Base-by-base conservation (phyloP, 2,888 invertebrate species). In the Sarcophaga rosellei region DNA sequence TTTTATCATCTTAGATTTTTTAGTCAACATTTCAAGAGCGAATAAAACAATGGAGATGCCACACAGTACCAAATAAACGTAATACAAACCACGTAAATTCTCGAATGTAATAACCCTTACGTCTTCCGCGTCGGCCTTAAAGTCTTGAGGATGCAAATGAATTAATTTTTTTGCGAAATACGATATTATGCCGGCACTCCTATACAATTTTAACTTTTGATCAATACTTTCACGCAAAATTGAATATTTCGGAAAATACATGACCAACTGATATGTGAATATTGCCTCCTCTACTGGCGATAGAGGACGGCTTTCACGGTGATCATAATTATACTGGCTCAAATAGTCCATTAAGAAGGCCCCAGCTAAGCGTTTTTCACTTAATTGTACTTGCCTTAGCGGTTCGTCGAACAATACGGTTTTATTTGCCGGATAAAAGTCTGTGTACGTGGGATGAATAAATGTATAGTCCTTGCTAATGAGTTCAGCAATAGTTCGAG, bases 171-270 rank as follows among this genome's bases (percentile, higher is more conserved):
- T 69, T 1, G 81, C 74, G 47, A 89, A 68, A 23, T 82, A 35
- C 17, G 79, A 59, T 2, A 73, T 84, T 25, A 92, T 90, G 0
- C 92, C 92, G 0, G 90, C 84, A 15, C 87, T 80, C 11, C 85
- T 87, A 10, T 92, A 84, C 25, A 89, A 88, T 77, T 89, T 89
- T 1, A 92, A 83, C 53, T 90, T 90, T 8, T 84, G 72, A 76
- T 91, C 88, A 59, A 92, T 88, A 44, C 83, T 74, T 4, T 88
- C 85, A 47, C 88, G 89, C 0, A 90, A 79, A 0, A 90, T 84
- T 0, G 92, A 91, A 21, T 91, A 89, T 6, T 90, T 90, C 0
- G 81, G 85, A 75, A 91, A 79, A 12, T 88, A 91, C 87, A 92
- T 89, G 17, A 89, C 90, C 76, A 89, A 70, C 65, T 90, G 91